phyloP scores from a whole-genome alignment of 2,797 vertebrate genomes.

The Tokudaia tokunoshimensis region DNA sequence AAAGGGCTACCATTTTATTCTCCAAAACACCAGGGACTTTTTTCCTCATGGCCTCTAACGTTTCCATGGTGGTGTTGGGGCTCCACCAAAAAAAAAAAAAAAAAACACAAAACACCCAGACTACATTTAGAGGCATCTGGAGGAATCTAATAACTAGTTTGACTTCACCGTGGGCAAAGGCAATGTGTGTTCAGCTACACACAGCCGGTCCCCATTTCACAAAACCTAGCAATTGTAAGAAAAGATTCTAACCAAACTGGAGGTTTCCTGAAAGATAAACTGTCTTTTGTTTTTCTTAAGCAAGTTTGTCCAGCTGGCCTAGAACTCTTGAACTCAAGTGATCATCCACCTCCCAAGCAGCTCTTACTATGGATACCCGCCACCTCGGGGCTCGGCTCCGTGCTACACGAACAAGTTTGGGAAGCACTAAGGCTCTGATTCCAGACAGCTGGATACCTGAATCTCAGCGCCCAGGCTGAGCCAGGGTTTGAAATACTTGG shows the following conservation, averaged over 20 bases:
- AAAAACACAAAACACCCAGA: background rate
- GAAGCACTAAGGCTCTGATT: accelerated
- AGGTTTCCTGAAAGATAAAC: background rate
- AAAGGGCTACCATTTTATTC: background rate
- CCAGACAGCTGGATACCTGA: background rate
- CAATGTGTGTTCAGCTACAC: background rate
- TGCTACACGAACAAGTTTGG: background rate
- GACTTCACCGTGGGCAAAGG: background rate
- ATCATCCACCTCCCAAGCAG: background rate
- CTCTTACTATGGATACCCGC: background rate
- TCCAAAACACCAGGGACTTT: slow-evolving; percentile 33
- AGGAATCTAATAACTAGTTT: background rate
- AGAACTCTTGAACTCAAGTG: background rate
- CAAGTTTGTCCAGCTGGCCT: background rate
- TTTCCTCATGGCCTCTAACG: background rate
- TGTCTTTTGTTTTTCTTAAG: background rate
- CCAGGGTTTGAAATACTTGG: slow-evolving; percentile 65
- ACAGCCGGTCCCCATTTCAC: background rate
- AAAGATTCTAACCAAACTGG: no score
- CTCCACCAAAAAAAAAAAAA: background rate
- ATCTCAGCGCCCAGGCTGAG: background rate
- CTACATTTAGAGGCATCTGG: background rate
- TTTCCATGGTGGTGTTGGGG: background rate
- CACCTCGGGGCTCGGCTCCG: background rate
- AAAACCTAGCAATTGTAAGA: background rate